A percentile compares a stretch with the other conserved stretches of the same genome.
phyloP scores from a whole-genome alignment of 2,888 invertebrate genomes.

The Epinotia ramella region DNA sequence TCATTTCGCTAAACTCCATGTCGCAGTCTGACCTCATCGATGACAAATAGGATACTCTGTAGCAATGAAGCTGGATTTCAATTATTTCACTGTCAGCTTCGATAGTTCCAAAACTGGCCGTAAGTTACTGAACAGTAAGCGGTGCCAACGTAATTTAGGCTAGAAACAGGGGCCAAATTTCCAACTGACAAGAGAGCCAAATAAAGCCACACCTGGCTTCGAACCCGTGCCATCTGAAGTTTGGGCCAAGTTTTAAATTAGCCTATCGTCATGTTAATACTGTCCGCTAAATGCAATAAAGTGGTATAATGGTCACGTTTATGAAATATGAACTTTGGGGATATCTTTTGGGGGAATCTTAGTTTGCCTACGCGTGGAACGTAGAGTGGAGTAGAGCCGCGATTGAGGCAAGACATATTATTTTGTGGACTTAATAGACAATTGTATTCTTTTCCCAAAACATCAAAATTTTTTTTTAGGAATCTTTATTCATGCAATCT shows the following conservation, averaged over 20 bases:
- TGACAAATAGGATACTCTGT: background rate
- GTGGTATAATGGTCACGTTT: conserved; percentile 72
- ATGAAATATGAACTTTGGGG: conserved; percentile 80
- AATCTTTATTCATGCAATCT: too few relatives aligned
- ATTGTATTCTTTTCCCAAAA: too few relatives aligned
- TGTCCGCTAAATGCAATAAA: conserved; percentile 37
- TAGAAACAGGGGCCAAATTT: conserved; percentile 62
- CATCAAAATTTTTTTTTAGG: too few relatives aligned
- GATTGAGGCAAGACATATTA: background rate
- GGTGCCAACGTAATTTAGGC: conserved; percentile 60
- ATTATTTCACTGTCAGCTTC: background rate
- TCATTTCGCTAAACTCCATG: background rate
- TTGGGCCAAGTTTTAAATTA: conserved; percentile 72
- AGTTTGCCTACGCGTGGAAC: conserved; percentile 41
- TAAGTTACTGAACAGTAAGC: conserved; percentile 33
- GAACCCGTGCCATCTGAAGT: conserved; percentile 53
- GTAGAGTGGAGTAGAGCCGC: conserved; percentile 10
- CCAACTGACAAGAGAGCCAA: conserved; percentile 60
- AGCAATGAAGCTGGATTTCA: conserved; percentile 12
- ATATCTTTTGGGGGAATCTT: conserved; percentile 71
- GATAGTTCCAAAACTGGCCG: conserved; percentile 14
- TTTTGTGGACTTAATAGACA: background rate
- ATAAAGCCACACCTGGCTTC: conserved; percentile 67
- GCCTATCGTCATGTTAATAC: conserved; percentile 48
- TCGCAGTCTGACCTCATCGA: background rate